Base-by-base conservation (phyloP, 2,888 invertebrate species). In the Bombylius major region DNA sequence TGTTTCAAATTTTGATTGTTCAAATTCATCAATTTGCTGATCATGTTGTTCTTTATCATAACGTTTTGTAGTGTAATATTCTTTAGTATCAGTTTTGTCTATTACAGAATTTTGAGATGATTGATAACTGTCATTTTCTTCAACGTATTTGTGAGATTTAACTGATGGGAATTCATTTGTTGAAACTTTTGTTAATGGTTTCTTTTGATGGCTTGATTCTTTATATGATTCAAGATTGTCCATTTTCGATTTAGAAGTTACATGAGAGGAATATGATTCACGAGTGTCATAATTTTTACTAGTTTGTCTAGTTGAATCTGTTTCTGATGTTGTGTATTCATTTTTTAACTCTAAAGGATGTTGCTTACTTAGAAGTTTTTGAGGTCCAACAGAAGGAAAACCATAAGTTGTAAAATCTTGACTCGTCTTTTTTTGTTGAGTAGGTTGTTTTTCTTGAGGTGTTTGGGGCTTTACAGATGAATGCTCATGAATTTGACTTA, bases 151-250 rank as follows among this genome's bases (percentile, higher is more conserved):
- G 50, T 67, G 62, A 1, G 67, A 36, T 42, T 62, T 65, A 8
- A 65, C 69, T 51, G 69, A 69, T 4, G 70, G 70, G 48, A 69
- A 70, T 5, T 69, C 68, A 14, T 70, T 69, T 2, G 69, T 69
- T 46, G 64, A 64, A 49, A 66, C 68, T 47, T 67, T 66, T 5
- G 49, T 58, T 4, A 56, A 36, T 3, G 62, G 62, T 39, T 45
- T 55, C 45, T 23, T 47, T n/a, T 51, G 47, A 23, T 23, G 23
- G 23, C 3, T 23, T 23, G 23, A 23, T 23, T 23, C 23, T 23
- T 23, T 23, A 23, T 23, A 23, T n/a, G 8, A 11, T 11, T 8
- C 11, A 11, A 11, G 8, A 11, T 42, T 8, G 5, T 42, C 11
- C 8, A 11, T 42, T 42, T 42, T 42, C 11, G 39, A 11, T 42